Evolutionary conservation across 2,797 vertebrate species (phyloP), one percentile per base, ranked within the genome.

Genomic region (Brachymystax lenok): DNA sequence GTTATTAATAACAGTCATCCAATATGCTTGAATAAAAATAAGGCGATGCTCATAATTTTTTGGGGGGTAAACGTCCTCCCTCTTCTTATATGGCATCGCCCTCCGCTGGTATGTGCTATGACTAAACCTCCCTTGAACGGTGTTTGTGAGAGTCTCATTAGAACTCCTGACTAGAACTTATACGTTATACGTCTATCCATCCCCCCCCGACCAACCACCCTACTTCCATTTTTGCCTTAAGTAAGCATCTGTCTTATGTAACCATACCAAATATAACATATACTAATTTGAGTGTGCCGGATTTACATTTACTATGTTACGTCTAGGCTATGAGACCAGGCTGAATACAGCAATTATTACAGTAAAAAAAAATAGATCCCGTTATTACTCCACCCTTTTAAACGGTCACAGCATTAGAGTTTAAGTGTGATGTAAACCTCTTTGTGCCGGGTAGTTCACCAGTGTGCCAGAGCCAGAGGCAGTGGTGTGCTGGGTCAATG

Each of bases 401-500:
- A 69, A 50, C 10, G 21, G 21, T 51, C 27, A 54, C 1, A 4
- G 27, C 2, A 13, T 54, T 54, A 14, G 14, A 13, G 40, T 46
- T 46, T 12, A 12, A 46, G 40, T 46, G 40, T 46, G 33, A 69
- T 46, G 33, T 33, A 69, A 69, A 69, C 30, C 5, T 33, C 5
- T 46, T n/a, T 69, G 17, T 69, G 68, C 14, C 69, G 24, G 69
- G 21, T 70, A n/a, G 40, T 21, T 50, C 17, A 33, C 35, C 35
- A 12, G 69, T 21, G 35, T n/a, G 40, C 10, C 40, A 46, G 40
- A 46, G 40, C 10, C 13, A 50, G 10, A 17, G 51, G 33, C 2
- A 3, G 33, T 33, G 74, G 21, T 19, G 19, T 27, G 69, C 73
- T 46, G 56, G 52, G 68, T 40, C 69, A 77, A 82, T 74, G 56